Evolutionary conservation across 2,113 vertebrate species (phyloP).

Genomic region (Phodopus roborovskii): DNA sequence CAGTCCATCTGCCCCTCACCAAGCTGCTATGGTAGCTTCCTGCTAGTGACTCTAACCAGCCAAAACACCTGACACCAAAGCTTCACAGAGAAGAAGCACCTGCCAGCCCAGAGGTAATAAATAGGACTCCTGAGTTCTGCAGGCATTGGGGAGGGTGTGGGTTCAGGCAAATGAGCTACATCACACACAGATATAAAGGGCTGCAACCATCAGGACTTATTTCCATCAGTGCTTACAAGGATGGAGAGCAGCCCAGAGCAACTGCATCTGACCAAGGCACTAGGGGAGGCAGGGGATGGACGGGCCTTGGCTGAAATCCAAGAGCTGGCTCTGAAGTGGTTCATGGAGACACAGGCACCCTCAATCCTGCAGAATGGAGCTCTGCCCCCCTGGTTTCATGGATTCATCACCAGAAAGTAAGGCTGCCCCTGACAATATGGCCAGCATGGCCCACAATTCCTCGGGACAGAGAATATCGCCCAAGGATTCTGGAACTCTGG

Average conservation of each 20-base stretch:
- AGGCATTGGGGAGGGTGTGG: conserved; percentile 51
- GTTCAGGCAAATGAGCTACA: conserved; percentile 88
- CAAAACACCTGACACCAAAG: not conserved
- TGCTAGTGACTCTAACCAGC: not conserved
- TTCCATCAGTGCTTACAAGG: not conserved
- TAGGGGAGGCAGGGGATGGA: not conserved
- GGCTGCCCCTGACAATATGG: conserved; percentile 3
- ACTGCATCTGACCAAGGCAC: not conserved
- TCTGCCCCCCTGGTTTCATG: conserved; percentile 92
- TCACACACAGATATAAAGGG: conserved; percentile 28
- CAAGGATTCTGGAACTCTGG: not conserved
- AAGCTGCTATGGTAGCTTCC: not conserved
- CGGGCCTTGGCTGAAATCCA: conserved; percentile 78
- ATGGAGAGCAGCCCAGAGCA: conserved; percentile 84
- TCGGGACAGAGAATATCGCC: fast-evolving
- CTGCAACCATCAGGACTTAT: fast-evolving
- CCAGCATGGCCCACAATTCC: not conserved
- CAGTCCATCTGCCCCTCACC: not conserved
- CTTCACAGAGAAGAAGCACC: not conserved
- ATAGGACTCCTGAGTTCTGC: conserved; percentile 66
- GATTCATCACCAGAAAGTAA: conserved; percentile 92
- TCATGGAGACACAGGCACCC: conserved; percentile 89
- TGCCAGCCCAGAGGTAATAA: conserved; percentile 74
- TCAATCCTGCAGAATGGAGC: conserved; percentile 86
- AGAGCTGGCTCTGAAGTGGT: conserved; percentile 88